Percentiles rank a stretch among this genome's conserved stretches.
Evolutionary conservation across 2,888 invertebrate species (phyloP).

Genomic region (Tetragonula carbonaria): DNA sequence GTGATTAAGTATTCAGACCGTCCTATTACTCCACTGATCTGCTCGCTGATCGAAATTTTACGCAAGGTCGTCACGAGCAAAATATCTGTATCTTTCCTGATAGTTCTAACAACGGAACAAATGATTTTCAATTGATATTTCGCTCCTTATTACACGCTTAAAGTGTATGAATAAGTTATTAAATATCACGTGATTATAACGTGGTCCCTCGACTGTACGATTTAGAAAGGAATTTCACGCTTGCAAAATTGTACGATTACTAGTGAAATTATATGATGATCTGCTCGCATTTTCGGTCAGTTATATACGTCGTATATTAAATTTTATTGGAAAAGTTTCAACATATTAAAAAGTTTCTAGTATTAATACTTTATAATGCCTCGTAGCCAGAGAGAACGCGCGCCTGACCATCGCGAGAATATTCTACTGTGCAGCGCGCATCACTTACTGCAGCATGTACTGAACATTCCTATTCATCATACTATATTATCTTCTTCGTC

Average conservation of each 20-base stretch:
- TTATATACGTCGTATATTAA: not conserved
- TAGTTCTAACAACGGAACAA: not conserved
- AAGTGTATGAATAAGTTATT: not conserved
- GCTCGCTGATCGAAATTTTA: conserved; percentile 27
- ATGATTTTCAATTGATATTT: not conserved
- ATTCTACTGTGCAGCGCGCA: not conserved
- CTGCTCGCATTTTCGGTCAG: not conserved
- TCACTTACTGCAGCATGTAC: not conserved
- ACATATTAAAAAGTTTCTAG: not conserved
- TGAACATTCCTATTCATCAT: not conserved
- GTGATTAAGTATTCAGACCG: conserved; percentile 57
- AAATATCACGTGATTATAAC: not conserved
- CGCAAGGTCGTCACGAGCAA: not conserved
- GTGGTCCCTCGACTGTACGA: not conserved
- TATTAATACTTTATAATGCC: not conserved
- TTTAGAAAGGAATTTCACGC: not conserved
- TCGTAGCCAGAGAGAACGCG: not conserved
- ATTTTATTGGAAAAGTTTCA: not conserved
- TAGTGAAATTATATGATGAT: not conserved
- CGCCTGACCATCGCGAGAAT: not conserved
- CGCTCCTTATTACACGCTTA: too few relatives aligned
- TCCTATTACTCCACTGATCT: conserved; percentile 27
- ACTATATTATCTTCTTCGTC: not conserved
- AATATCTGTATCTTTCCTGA: not conserved
- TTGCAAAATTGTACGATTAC: not conserved